These are phyloP conservation scores for Trinectes maculatus DNA, from an alignment of 2,113 vertebrate species.

Conservation along the genomic window DNA sequence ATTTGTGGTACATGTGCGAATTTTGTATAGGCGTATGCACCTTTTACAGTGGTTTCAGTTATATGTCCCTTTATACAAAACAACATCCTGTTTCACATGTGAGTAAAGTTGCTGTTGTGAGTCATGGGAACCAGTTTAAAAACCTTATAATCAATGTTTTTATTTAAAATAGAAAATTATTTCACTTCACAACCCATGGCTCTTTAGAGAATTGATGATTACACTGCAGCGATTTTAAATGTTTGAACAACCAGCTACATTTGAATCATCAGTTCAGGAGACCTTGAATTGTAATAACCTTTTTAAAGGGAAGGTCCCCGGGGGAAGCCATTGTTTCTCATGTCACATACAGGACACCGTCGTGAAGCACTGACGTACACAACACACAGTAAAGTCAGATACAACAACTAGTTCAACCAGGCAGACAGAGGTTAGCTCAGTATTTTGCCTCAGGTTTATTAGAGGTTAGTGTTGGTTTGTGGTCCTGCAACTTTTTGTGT, in stretches of 20 bases:
- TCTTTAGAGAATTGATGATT: no score
- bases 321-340: no score
- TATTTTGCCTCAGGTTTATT: conserved; percentile 12
- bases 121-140: no score
- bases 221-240: no score
- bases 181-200: no score
- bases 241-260: no score
- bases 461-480: background rate
- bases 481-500: background rate
- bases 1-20: no score
- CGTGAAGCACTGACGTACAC: background rate
- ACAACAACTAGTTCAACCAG: conserved; percentile 45
- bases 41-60: conserved; percentile 6
- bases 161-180: no score
- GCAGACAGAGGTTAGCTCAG: background rate
- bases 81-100: background rate
- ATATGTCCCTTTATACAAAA: background rate
- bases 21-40: background rate
- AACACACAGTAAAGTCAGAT: conserved; percentile 11
- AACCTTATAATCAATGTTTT: no score
- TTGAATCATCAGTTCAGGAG: background rate
- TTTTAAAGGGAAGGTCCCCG: no score
- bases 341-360: background rate
- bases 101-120: no score
- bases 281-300: no score